Evolutionary conservation across 2,888 invertebrate genomes (phyloP).

Genomic region (Cylloceria caligata): DNA sequence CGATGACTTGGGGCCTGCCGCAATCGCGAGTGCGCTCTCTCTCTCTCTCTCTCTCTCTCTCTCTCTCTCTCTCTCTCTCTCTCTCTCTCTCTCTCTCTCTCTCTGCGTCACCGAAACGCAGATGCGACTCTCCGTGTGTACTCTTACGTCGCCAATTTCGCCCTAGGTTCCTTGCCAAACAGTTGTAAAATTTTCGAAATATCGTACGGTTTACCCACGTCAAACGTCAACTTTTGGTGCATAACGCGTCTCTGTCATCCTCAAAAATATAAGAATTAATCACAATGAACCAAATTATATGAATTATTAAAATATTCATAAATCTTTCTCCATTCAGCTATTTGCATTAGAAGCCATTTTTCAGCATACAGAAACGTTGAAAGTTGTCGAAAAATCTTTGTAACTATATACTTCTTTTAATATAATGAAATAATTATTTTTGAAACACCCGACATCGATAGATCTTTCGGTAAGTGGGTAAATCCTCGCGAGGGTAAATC

Average conservation of each 20-base stretch:
- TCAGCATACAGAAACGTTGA: no score
- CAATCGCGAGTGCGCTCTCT: background rate
- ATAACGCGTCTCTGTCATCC: no score
- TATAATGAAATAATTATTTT: background rate
- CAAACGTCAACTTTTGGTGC: no score
- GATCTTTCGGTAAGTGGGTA: slow-evolving; percentile 2
- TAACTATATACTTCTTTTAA: background rate
- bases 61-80: no score
- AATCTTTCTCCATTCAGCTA: no score
- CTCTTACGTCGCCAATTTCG: slow-evolving; percentile 1
- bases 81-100: no score
- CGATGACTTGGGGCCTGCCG: slow-evolving; percentile 27
- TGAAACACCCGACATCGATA: background rate
- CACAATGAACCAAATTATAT: background rate
- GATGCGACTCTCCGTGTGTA: background rate
- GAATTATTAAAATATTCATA: background rate
- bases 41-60: no score
- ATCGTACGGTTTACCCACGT: background rate
- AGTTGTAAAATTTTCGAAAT: slow-evolving; percentile 29
- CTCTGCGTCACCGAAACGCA: slow-evolving; percentile 9
- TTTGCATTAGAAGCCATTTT: no score
- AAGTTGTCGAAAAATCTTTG: no score
- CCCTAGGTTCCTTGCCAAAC: background rate
- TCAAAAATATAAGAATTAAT: background rate
- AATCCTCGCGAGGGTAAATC: slow-evolving; percentile 10